Base-by-base conservation (phyloP, 2,888 invertebrate genomes). In the Scaptomyza polygonia region DNA sequence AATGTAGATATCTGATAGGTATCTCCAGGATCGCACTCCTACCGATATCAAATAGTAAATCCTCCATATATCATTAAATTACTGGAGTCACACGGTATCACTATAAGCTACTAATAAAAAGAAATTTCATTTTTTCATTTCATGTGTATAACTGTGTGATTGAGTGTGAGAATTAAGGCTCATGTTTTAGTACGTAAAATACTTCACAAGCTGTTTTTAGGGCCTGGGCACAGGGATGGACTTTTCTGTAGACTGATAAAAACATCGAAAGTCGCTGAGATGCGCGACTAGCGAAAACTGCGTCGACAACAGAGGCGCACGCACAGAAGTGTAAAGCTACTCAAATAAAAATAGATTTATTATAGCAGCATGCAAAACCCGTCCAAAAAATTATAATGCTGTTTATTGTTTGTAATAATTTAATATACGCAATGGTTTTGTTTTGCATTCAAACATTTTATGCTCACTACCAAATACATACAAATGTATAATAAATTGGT, bases 361-460 rank as follows among this genome's bases (percentile, higher is more conserved):
- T 16, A 36, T 16, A 3, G 9, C 16, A 39, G 6, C 39, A 36
- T 14, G 14, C 7, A 8, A 3, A 16, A 9, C 16, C 39, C 16
- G 39, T 16, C 39, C 39, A 39, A 39, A 16, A 21, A 32, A 47
- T 9, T 18, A 9, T 6, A 39, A 39, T 16, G 39, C 16, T 39
- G 39, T 48, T 32, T 9, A 11, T 18, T 32, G 14, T 32, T 48
- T 21, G 18, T 32, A n/a, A 2, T 2, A 30, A 12, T 30, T 18
- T 47, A 18, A 18, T 18, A 27, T 27, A 12, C 18, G 30, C 16
- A 18, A 2, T 9, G 3, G 12, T 32, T 48, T 32, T 32, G n/a
- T 47, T 47, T 29, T 16, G 30, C n/a, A n/a, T 21, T 30, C 32
- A 32, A 48, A 48, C 30, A 30, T 48, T 18, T 5, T 48, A 18